Evolutionary conservation across 2,888 invertebrate genomes (phyloP).

Genomic region (Amiota communis): DNA sequence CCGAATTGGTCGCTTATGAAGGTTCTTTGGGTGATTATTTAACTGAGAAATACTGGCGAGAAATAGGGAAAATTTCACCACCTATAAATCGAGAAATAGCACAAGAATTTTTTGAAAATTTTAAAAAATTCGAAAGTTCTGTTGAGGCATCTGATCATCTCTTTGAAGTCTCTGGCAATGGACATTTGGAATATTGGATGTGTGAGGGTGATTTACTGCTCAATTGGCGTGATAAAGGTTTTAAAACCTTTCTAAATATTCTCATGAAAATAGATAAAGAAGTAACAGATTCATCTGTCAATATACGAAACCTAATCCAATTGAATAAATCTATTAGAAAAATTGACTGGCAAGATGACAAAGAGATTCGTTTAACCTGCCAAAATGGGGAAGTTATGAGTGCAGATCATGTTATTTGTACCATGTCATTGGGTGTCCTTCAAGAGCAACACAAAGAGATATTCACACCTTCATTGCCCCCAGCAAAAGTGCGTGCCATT

Average conservation of each 20-base stretch:
- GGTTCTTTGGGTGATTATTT: conserved; percentile 69
- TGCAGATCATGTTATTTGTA: conserved; percentile 78
- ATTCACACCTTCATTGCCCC: conserved; percentile 75
- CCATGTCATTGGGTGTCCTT: conserved; percentile 77
- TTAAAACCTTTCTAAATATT: conserved; percentile 79
- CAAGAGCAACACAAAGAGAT: conserved; percentile 71
- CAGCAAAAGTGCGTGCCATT: conserved; percentile 74
- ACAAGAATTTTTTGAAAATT: conserved; percentile 77
- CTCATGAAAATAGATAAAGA: conserved; percentile 73
- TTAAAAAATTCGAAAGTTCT: conserved; percentile 74
- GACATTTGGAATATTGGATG: conserved; percentile 77
- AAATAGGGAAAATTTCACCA: conserved; percentile 51
- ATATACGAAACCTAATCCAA: conserved; percentile 38
- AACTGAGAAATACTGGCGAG: conserved; percentile 60
- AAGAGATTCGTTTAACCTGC: conserved; percentile 51
- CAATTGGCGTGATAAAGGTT: conserved; percentile 85
- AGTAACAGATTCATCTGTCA: conserved; percentile 25
- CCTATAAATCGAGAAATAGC: conserved; percentile 70
- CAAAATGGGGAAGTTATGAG: conserved; percentile 70
- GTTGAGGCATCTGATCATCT: conserved; percentile 79
- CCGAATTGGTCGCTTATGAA: conserved; percentile 64
- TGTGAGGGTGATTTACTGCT: conserved; percentile 82
- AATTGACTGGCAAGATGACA: conserved; percentile 56
- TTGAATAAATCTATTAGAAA: conserved; percentile 59
- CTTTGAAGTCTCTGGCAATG: conserved; percentile 80